Evolutionary conservation across 1,140 invertebrate species (phyloP).

Genomic region (Holotrichia oblita): DNA sequence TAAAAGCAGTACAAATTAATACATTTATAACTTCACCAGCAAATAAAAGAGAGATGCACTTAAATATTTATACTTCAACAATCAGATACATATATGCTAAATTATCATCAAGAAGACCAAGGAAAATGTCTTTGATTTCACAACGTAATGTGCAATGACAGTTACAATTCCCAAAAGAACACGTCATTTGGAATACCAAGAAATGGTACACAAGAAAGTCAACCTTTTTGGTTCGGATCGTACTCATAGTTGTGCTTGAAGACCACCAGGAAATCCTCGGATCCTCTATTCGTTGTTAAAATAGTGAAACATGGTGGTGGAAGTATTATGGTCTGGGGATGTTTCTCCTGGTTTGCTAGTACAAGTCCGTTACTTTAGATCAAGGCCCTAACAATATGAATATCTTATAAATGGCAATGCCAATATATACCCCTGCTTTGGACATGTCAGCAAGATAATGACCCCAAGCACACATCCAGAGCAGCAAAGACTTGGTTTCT

Average conservation of each 20-base stretch:
- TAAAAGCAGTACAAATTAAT: not conserved
- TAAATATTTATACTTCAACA: too few relatives aligned
- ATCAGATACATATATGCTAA: not conserved
- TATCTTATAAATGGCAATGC: not conserved
- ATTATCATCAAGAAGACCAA: too few relatives aligned
- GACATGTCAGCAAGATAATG: not conserved
- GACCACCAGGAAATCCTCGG: not conserved
- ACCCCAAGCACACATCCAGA: too few relatives aligned
- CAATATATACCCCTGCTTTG: not conserved
- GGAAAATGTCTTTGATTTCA: not conserved
- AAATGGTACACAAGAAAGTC: not conserved
- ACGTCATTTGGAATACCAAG: slow-evolving; percentile 14
- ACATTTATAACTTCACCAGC: not conserved
- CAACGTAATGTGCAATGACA: not conserved
- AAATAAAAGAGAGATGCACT: not conserved
- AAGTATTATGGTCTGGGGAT: too few relatives aligned
- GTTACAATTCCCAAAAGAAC: not conserved
- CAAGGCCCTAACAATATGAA: not conserved
- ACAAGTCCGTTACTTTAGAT: too few relatives aligned
- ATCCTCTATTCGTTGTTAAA: too few relatives aligned
- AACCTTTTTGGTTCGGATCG: slow-evolving; percentile 19
- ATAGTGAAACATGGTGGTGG: not conserved
- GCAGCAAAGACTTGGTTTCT: too few relatives aligned
- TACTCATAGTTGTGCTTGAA: not conserved
- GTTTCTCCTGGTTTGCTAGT: too few relatives aligned